phyloP scores from a whole-genome alignment of 2,797 vertebrate species.

The Premnoplex brunnescens region DNA sequence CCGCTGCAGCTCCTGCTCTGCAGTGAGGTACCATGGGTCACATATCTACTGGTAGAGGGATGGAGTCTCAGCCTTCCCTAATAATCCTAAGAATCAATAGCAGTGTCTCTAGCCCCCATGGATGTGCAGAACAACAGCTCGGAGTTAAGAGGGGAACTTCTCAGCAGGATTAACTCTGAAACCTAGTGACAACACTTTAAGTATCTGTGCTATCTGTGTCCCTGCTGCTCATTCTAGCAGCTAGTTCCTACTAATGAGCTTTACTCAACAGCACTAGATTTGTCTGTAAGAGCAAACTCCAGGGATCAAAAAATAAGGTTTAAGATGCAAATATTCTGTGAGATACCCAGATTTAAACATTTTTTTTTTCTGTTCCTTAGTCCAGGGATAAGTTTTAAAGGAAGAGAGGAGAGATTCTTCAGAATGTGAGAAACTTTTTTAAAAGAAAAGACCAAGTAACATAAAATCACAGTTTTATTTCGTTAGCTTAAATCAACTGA shows the following conservation, averaged over 20 bases:
- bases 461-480: background rate
- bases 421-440: background rate
- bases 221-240: background rate
- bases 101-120: background rate
- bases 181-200: background rate
- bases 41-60: background rate
- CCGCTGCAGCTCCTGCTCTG: background rate
- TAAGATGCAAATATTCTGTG: conserved; percentile 25
- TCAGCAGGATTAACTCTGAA: conserved; percentile 37
- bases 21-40: rapidly evolving
- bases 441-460: background rate
- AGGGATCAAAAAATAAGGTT: background rate
- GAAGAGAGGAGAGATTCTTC: background rate
- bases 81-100: background rate
- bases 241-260: conserved; percentile 32
- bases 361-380: background rate
- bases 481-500: background rate
- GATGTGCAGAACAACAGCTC: background rate
- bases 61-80: background rate
- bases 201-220: background rate
- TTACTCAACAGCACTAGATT: background rate
- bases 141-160: background rate
- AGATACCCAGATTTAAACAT: background rate
- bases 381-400: background rate
- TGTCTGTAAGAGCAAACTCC: background rate